phyloP scores from a whole-genome alignment of 1,140 invertebrate species.

The Papilio polyxenes region DNA sequence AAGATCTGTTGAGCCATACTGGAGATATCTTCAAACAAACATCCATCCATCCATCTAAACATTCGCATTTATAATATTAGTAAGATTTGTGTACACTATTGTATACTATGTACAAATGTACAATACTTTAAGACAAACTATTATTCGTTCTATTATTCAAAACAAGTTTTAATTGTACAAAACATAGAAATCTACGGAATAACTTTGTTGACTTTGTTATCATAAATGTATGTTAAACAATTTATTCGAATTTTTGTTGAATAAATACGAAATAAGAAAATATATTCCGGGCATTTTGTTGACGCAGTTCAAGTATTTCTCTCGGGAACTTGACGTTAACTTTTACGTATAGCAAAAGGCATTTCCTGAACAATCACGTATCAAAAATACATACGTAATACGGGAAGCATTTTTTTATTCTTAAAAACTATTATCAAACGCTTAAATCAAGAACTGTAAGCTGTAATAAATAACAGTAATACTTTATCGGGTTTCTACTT shows the following conservation, averaged over 20 bases:
- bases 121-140: no score
- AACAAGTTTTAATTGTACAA: neutral
- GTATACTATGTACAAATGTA: no score
- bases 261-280: constrained; percentile 13
- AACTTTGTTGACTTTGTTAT: neutral
- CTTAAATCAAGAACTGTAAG: no score
- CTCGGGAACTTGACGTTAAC: constrained; percentile 5
- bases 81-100: no score
- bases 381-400: neutral
- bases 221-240: neutral
- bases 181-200: neutral
- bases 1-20: no score
- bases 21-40: no score
- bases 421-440: no score
- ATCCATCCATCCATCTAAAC: no score
- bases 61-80: no score
- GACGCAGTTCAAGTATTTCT: constrained; percentile 24
- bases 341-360: constrained; percentile 3
- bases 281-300: constrained; percentile 4
- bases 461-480: no score
- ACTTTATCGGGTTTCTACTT: no score
- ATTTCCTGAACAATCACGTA: neutral
- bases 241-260: neutral
- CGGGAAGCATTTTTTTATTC: neutral
- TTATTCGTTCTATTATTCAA: no score